Base-by-base conservation (phyloP, 2,113 vertebrate genomes). In the Cololabis saira region DNA sequence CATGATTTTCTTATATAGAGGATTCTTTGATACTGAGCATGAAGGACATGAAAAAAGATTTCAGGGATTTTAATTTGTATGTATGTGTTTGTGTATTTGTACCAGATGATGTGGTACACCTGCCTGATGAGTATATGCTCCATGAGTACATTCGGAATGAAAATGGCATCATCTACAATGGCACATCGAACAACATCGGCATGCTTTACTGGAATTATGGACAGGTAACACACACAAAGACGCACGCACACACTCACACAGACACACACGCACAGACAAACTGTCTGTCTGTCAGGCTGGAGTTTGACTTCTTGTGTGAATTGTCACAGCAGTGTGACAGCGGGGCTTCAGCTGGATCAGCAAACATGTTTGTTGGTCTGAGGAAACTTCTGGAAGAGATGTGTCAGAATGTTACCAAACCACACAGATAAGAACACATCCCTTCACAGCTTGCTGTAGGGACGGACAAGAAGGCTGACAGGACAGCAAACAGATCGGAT, bases 91-190 rank as follows among this genome's bases (percentile, higher is more conserved):
- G 12, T 42, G 45, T 81, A 54, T 54, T 24, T 42, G 9, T 49
- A 12, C 47, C 78, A 97, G 95, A 80, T 22, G 96, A 96, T 3
- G 65, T 82, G 1, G 95, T 96, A 37, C 92, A 93, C 82, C 71
- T 96, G 66, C 88, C 92, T 2, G 92, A 93, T 50, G 94, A 97
- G 65, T 76, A 80, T 10, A 87, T 87, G 67, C 86, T 95, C 16
- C 90, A 93, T 81, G 96, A 97, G 75, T 96, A 96, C 18, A 33
- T 97, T 0, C 84, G 96, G 89, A 96, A 95, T 60, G 95, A 97
- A 70, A 87, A 92, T 0, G 94, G 96, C 33, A 49, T 94, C 54
- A 92, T 97, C 67, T 97, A 92, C 82, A 92, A 84, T 43, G 95
- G 95, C 0, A 86, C 84, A 62, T 93, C 81, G 85, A 80, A 94